These are phyloP conservation scores for Neotragus pygmaeus DNA, from an alignment of 2,113 vertebrate species.

Conservation along the genomic window DNA sequence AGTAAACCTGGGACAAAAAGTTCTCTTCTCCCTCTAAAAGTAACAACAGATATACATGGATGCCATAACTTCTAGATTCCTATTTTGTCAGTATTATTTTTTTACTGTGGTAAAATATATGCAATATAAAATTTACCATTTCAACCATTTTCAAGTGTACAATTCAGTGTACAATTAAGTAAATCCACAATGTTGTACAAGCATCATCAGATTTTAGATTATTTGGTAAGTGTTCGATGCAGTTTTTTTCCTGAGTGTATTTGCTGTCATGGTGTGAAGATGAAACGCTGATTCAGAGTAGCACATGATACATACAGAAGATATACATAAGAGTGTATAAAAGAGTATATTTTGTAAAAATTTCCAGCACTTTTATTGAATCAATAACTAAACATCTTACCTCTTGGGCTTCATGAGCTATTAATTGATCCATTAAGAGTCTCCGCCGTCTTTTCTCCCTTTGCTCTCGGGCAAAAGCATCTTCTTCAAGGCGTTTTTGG, in stretches of 20 bases:
- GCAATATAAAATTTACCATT: not conserved
- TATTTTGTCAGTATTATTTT: not conserved
- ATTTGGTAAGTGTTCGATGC: not conserved
- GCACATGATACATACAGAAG: not conserved
- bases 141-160: not conserved
- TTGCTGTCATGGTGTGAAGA: not conserved
- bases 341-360: not conserved
- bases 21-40: not conserved
- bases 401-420: slow-evolving; percentile 86
- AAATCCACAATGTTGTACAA: not conserved
- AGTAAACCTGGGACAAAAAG: not conserved
- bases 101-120: not conserved
- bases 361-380: not conserved
- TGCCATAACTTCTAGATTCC: not conserved
- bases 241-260: not conserved
- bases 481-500: slow-evolving; percentile 87
- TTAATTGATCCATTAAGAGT: slow-evolving; percentile 87
- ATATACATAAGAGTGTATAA: not conserved
- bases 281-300: not conserved
- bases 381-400: slow-evolving; percentile 70
- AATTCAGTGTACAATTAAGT: not conserved
- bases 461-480: slow-evolving; percentile 82
- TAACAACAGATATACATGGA: not conserved
- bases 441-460: slow-evolving; percentile 85
- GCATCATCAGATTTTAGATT: slow-evolving; percentile 3